phyloP scores from a whole-genome alignment of 2,113 vertebrate genomes.

The Ariopsis seemanni region DNA sequence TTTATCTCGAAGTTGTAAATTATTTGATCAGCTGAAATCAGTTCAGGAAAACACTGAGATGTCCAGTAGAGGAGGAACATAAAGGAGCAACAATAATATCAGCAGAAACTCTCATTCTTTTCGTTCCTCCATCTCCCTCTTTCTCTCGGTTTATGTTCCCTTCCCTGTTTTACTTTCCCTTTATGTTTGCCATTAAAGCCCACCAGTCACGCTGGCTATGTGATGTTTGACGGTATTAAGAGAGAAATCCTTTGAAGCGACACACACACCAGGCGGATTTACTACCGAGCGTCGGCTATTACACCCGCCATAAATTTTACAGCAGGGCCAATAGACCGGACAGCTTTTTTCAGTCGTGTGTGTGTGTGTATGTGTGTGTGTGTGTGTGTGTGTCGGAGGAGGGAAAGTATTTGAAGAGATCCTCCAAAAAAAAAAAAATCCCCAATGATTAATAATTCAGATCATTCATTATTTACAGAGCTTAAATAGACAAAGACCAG shows the following conservation, averaged over 20 bases:
- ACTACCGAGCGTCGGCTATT: constrained; percentile 88
- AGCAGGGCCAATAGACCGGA: constrained; percentile 82
- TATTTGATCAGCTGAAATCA: constrained; percentile 7
- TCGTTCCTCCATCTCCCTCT: constrained; percentile 48
- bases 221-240: constrained; percentile 51
- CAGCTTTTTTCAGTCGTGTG: constrained; percentile 82
- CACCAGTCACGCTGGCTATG: constrained; percentile 53
- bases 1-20: background rate
- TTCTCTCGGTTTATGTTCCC: constrained; percentile 53
- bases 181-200: constrained; percentile 62
- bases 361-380: constrained; percentile 62
- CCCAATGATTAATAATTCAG: constrained; percentile 84
- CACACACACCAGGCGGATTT: constrained; percentile 91
- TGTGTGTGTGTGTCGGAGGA: constrained; percentile 54
- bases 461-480: constrained; percentile 14
- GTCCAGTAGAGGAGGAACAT: background rate
- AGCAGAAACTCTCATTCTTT: constrained; percentile 52
- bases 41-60: background rate
- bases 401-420: constrained; percentile 44
- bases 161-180: constrained; percentile 62
- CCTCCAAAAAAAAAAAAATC: constrained; percentile 43
- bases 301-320: constrained; percentile 93
- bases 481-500: background rate
- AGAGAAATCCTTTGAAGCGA: constrained; percentile 83
- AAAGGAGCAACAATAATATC: background rate